Evolutionary conservation across 2,888 invertebrate genomes (phyloP).

Genomic region (Frankliniella intonsa): DNA sequence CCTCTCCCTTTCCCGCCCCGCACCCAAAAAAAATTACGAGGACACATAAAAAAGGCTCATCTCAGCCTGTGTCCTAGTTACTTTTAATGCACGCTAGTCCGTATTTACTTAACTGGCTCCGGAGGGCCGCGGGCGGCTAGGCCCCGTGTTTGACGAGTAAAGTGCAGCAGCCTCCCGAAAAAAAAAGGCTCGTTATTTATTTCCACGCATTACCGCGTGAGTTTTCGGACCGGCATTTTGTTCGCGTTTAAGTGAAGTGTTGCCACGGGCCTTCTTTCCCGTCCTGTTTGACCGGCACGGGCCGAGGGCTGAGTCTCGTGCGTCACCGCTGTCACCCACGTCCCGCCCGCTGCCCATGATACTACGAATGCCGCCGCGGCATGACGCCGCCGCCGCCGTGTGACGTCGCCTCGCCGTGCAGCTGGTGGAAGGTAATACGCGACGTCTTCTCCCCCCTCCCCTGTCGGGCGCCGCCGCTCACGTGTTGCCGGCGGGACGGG

Average conservation of each 20-base stretch:
- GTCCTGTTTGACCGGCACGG: no score
- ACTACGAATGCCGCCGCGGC: background rate
- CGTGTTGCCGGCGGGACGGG: background rate
- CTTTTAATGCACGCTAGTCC: background rate
- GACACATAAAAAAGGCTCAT: background rate
- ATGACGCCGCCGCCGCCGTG: background rate
- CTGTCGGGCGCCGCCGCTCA: background rate
- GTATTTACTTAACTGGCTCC: constrained; percentile 12
- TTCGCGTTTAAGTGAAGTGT: background rate
- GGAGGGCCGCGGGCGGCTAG: background rate
- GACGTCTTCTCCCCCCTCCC: background rate
- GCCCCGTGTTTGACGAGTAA: background rate
- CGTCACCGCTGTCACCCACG: no score
- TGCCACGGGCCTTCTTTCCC: background rate
- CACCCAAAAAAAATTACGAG: background rate
- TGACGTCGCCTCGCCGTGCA: background rate
- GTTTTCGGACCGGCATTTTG: background rate
- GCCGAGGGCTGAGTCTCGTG: no score
- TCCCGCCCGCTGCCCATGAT: background rate
- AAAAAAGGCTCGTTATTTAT: background rate
- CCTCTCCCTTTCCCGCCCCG: background rate
- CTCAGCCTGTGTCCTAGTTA: background rate
- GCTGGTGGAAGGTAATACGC: background rate
- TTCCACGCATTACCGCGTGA: background rate
- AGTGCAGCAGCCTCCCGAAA: background rate